These are phyloP conservation scores for Erebia palarica DNA, from an alignment of 2,888 invertebrate species.

Conservation along the genomic window DNA sequence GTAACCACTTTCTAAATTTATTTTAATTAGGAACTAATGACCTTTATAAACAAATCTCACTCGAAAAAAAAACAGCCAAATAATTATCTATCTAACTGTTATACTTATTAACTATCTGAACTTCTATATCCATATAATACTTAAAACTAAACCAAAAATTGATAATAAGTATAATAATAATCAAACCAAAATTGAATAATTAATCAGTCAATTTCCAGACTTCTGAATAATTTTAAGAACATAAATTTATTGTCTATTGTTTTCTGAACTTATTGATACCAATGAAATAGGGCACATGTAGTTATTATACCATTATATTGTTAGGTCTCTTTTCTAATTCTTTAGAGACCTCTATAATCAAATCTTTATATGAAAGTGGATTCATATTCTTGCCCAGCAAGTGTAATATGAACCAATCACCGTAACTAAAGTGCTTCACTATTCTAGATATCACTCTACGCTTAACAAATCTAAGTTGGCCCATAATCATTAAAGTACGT, in stretches of 20 bases:
- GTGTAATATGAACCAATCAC: constrained; percentile 91
- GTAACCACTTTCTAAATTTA: background rate
- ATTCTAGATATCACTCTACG: constrained; percentile 77
- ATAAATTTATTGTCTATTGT: background rate
- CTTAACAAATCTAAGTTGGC: constrained; percentile 81
- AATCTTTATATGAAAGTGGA: constrained; percentile 85
- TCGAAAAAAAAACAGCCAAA: background rate
- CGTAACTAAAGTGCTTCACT: constrained; percentile 81
- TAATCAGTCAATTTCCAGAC: background rate
- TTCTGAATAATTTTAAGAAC: background rate
- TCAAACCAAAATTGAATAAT: background rate
- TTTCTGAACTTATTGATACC: background rate
- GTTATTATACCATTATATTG: constrained; percentile 53
- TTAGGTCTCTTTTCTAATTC: constrained; percentile 61
- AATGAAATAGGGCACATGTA: background rate
- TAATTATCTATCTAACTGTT: background rate
- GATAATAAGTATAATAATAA: background rate
- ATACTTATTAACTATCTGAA: background rate
- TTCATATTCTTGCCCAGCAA: constrained; percentile 90
- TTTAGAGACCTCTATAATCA: constrained; percentile 80
- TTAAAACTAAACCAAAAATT: no score
- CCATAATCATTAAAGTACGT: constrained; percentile 83
- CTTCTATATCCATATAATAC: no score
- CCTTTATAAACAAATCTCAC: background rate
- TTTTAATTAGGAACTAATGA: background rate